A percentile compares a stretch with the other conserved stretches of the same genome.
Conservation (phyloP, 2,888 invertebrate species). For the Nasonia oneida region DNA sequence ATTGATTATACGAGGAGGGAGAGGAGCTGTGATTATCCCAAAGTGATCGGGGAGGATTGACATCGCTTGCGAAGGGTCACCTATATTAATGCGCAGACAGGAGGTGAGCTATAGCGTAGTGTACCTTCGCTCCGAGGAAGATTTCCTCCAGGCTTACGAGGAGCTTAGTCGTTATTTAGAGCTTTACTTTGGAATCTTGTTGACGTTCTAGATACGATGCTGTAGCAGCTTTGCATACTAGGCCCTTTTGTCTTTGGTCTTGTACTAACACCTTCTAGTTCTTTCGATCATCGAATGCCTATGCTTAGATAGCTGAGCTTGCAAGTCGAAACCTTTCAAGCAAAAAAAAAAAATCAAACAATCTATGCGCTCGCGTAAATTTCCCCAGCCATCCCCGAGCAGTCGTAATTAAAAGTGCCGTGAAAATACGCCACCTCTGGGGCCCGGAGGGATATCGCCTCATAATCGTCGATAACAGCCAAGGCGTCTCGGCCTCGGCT, state of each 20-base stretch:
- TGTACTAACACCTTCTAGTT: neutral
- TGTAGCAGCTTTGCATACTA: neutral
- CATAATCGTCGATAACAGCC: constrained; percentile 68
- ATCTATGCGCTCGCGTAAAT: too few relatives aligned
- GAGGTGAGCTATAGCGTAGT: constrained; percentile 56
- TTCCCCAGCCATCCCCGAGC: neutral
- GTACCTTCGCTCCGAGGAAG: constrained; percentile 2
- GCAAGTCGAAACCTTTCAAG: too few relatives aligned
- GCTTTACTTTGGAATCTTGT: constrained; percentile 40
- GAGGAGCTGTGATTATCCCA: neutral
- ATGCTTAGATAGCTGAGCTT: too few relatives aligned
- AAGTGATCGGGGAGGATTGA: constrained; percentile 12
- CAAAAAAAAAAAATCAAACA: too few relatives aligned
- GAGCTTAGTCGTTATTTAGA: constrained; percentile 45
- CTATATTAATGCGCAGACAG: constrained; percentile 78
- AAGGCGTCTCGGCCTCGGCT: constrained; percentile 47
- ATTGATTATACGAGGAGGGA: neutral
- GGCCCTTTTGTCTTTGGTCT: neutral
- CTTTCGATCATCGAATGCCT: too few relatives aligned
- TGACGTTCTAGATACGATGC: constrained; percentile 8
- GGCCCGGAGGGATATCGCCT: constrained; percentile 51
- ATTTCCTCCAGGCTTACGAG: constrained; percentile 34
- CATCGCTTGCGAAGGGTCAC: constrained; percentile 70
- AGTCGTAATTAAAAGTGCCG: neutral
- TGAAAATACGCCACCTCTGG: neutral